Percentiles rank a stretch among this genome's conserved stretches.
Evolutionary conservation across 2,113 vertebrate genomes (phyloP).

Genomic region (Chaetodon auriga): DNA sequence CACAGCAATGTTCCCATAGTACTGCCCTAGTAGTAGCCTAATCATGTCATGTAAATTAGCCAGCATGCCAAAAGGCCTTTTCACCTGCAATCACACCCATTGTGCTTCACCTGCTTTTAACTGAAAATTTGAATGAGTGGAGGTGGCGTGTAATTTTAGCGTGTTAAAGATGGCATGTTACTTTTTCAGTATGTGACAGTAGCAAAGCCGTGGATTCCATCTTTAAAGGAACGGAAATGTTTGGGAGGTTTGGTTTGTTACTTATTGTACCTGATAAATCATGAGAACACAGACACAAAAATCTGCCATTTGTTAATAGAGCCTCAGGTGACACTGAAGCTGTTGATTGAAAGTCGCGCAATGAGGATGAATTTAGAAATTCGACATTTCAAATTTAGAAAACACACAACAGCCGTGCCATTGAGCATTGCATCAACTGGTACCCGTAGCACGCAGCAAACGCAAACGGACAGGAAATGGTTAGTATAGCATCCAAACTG

Average conservation of each 20-base stretch:
- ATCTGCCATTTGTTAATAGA: no score
- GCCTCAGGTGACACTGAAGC: no score
- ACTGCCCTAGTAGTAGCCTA: neutral
- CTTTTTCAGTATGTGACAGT: neutral
- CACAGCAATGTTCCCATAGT: neutral
- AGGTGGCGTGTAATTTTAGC: neutral
- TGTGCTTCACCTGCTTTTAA: conserved; percentile 28
- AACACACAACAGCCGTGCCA: neutral
- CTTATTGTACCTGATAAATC: neutral
- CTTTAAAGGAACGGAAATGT: neutral
- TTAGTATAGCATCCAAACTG: neutral
- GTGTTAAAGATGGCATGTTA: neutral
- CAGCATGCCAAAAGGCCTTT: conserved; percentile 9
- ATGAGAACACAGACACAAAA: neutral
- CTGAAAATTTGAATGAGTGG: neutral
- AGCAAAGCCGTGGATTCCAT: neutral
- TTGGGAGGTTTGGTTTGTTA: no score
- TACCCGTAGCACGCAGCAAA: neutral
- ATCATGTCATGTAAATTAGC: conserved; percentile 23
- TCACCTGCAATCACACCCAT: conserved; percentile 9
- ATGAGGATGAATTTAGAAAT: no score
- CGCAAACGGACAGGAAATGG: neutral
- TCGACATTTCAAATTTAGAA: no score
- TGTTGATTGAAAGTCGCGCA: no score
- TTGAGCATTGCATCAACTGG: neutral